Evolutionary conservation across 2,888 invertebrate species (phyloP).

Genomic region (Dendrolimus pini): DNA sequence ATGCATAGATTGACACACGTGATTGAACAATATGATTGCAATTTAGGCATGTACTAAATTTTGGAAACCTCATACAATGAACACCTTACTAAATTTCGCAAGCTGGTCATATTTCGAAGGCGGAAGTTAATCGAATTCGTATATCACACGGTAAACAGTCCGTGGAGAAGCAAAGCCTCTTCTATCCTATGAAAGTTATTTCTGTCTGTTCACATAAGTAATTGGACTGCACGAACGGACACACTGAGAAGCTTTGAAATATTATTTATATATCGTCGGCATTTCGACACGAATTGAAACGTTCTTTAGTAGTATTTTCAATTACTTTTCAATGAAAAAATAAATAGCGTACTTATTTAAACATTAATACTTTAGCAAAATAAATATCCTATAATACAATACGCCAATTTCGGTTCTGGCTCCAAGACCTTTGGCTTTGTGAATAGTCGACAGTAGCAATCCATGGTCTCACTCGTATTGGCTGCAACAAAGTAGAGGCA

Average conservation of each 20-base stretch:
- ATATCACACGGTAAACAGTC: constrained; percentile 61
- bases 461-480: no score
- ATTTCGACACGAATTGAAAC: neutral
- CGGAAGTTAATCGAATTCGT: constrained; percentile 58
- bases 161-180: constrained; percentile 51
- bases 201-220: neutral
- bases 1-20: no score
- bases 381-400: no score
- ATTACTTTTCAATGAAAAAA: neutral
- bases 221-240: neutral
- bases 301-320: neutral
- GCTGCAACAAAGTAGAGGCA: no score
- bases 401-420: no score
- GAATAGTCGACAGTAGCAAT: no score
- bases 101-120: neutral
- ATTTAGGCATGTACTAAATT: no score
- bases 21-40: no score
- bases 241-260: neutral
- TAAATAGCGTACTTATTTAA: no score
- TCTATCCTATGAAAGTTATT: constrained; percentile 36
- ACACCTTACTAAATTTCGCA: neutral
- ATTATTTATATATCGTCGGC: neutral
- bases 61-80: no score
- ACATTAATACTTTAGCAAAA: no score
- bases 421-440: no score